phyloP scores from a whole-genome alignment of 2,113 vertebrate species.

The Nanorana parkeri region DNA sequence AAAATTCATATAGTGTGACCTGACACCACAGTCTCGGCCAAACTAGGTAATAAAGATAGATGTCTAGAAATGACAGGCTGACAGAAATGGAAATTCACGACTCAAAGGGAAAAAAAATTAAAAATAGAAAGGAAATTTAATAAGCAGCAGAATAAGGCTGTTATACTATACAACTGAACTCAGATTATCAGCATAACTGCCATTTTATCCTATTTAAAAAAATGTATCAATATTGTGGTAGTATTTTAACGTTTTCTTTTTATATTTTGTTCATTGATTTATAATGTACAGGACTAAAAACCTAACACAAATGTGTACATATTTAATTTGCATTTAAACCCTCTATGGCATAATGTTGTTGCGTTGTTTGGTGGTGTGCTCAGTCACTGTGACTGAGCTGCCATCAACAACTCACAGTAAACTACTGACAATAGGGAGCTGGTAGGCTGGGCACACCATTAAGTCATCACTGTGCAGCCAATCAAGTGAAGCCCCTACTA shows the following conservation, averaged over 20 bases:
- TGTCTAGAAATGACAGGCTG: neutral
- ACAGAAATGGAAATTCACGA: conserved; percentile 30
- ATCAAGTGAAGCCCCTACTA: too few relatives aligned
- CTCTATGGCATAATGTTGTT: too few relatives aligned
- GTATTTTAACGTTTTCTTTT: neutral
- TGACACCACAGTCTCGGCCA: conserved; percentile 43
- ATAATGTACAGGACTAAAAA: neutral
- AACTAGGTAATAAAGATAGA: conserved; percentile 53
- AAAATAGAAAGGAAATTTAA: conserved; percentile 30
- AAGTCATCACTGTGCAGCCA: too few relatives aligned
- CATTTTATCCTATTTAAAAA: conserved; percentile 47
- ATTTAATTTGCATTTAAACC: too few relatives aligned
- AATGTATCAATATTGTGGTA: conserved; percentile 1
- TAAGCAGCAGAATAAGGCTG: conserved; percentile 1
- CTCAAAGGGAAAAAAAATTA: neutral
- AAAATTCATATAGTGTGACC: conserved; percentile 43
- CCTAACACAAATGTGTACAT: too few relatives aligned
- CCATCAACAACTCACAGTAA: too few relatives aligned
- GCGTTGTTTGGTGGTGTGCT: too few relatives aligned
- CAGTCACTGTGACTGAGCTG: too few relatives aligned
- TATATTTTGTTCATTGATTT: neutral
- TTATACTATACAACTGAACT: neutral
- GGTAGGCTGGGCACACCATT: too few relatives aligned
- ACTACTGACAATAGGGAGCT: too few relatives aligned
- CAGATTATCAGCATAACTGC: neutral